Conservation (phyloP, 2,113 vertebrate genomes). For the Sebastes fasciatus region DNA sequence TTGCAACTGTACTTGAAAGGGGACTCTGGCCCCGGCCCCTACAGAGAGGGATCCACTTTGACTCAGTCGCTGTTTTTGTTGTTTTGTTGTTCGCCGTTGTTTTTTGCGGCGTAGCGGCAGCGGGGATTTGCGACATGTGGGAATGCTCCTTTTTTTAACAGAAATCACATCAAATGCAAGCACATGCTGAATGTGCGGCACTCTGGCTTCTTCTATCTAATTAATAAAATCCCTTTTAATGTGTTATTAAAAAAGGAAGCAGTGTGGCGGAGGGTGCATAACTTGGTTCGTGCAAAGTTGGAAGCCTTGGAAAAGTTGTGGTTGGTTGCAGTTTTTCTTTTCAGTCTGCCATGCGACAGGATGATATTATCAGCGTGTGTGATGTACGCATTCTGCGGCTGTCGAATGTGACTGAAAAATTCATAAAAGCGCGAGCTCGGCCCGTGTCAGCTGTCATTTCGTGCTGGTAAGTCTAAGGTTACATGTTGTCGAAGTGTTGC, state of each 20-base stretch:
- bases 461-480: constrained; percentile 37
- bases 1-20: constrained; percentile 80
- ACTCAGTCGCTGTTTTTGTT: constrained; percentile 67
- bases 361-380: constrained; percentile 35
- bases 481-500: constrained; percentile 49
- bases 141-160: constrained; percentile 73
- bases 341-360: constrained; percentile 1
- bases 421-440: constrained; percentile 34
- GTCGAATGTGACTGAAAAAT: constrained; percentile 61
- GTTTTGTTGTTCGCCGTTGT: constrained; percentile 66
- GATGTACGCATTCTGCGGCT: constrained; percentile 23
- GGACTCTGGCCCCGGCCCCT: constrained; percentile 70
- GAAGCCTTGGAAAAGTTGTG: constrained; percentile 62
- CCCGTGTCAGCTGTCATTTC: constrained; percentile 55
- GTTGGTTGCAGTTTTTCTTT: background rate
- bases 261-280: constrained; percentile 29
- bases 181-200: constrained; percentile 49
- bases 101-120: constrained; percentile 59
- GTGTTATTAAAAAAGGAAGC: constrained; percentile 65
- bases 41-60: constrained; percentile 69
- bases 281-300: constrained; percentile 49
- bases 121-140: constrained; percentile 71
- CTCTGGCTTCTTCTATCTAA: constrained; percentile 64
- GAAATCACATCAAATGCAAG: constrained; percentile 77
- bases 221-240: constrained; percentile 80